These are phyloP conservation scores for Cossypha polioptera DNA, from an alignment of 2,797 vertebrate genomes.

Conservation along the genomic window DNA sequence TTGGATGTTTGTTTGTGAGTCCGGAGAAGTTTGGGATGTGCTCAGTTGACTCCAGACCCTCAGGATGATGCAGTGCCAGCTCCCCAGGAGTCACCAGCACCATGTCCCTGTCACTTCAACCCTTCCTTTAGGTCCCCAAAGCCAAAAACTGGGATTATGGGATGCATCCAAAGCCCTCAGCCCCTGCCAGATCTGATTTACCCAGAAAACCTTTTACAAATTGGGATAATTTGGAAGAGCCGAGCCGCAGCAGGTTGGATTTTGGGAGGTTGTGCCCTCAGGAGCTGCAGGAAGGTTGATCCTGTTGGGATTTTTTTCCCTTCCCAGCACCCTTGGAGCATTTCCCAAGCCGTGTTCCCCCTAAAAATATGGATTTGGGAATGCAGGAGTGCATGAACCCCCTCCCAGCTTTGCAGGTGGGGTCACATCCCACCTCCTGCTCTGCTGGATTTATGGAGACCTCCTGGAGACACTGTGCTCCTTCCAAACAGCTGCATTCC, in stretches of 20 bases:
- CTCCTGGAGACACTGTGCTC: accelerated
- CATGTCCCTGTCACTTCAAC: background rate
- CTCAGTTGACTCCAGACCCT: background rate
- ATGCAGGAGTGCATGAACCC: background rate
- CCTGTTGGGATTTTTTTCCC: background rate
- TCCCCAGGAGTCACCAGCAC: background rate
- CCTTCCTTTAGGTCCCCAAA: background rate
- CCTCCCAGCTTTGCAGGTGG: background rate
- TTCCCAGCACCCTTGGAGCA: background rate
- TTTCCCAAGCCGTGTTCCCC: too few species aligned
- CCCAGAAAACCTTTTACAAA: background rate
- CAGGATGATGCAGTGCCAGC: accelerated
- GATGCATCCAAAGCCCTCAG: background rate
- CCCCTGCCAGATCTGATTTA: background rate
- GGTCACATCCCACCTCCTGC: background rate
- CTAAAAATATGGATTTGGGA: accelerated
- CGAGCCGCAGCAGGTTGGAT: background rate
- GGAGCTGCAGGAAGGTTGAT: background rate
- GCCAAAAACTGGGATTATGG: background rate
- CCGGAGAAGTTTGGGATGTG: background rate
- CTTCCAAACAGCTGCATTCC: background rate
- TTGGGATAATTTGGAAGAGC: background rate
- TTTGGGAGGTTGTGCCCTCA: background rate
- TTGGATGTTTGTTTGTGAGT: background rate
- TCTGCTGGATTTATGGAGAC: background rate